Percentiles rank a stretch among this genome's conserved stretches.
phyloP scores from a whole-genome alignment of 1,140 invertebrate species.

The Diuraphis noxia region DNA sequence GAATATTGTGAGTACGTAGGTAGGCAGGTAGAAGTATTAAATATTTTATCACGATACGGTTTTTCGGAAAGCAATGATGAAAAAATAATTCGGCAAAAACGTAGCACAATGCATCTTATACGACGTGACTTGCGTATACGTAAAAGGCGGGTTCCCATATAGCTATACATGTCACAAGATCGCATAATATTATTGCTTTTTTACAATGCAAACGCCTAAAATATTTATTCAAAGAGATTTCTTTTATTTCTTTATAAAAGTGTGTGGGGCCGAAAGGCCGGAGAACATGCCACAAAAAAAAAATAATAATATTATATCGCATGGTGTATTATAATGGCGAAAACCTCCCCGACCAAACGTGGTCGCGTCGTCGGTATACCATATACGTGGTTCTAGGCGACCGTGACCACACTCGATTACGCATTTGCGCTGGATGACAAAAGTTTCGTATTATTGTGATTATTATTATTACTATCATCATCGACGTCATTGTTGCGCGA shows the following conservation, averaged over 20 bases:
- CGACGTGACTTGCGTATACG: background rate
- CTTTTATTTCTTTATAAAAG: background rate
- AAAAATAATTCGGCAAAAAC: background rate
- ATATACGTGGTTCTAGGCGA: background rate
- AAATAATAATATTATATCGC: background rate
- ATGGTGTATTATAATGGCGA: too few species aligned
- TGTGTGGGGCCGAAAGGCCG: background rate
- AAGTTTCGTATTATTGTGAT: conserved; percentile 30
- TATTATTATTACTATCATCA: background rate
- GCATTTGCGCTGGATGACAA: background rate
- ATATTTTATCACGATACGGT: background rate
- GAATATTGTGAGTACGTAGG: background rate
- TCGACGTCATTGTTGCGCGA: background rate
- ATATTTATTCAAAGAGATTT: background rate
- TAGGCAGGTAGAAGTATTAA: background rate
- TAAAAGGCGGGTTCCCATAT: background rate
- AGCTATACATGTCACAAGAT: background rate
- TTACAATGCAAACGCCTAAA: background rate
- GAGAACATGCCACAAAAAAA: background rate
- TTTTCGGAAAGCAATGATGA: background rate
- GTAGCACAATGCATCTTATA: background rate
- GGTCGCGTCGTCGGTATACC: background rate
- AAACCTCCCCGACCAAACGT: background rate
- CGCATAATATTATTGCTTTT: background rate
- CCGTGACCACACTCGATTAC: conserved; percentile 25